Base-by-base conservation (phyloP, 2,888 invertebrate genomes). In the Hypsopygia costalis region DNA sequence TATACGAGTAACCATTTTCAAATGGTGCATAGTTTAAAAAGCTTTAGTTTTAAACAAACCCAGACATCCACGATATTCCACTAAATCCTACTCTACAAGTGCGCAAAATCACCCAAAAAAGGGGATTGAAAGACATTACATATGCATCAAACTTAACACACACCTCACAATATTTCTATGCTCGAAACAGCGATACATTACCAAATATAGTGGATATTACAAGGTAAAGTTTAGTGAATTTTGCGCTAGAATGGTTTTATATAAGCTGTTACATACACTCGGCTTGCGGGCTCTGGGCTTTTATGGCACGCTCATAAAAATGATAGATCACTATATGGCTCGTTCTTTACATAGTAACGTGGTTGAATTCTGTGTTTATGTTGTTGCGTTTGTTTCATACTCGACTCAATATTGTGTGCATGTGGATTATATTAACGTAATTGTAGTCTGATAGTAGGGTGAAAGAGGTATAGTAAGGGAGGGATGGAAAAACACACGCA, bases 201-300 rank as follows among this genome's bases (percentile, higher is more conserved):
- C 58, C 56, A 58, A 62, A 69, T 60, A 68, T 64, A 69, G 64
- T 68, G 55, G 55, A 68, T 73, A 74, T 71, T 67, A 70, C 63
- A 59, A 63, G 55, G 58, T 59, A 55, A 77, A 75, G 62, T 72
- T 69, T 66, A 74, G 71, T 75, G 70, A 80, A 81, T 82, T 77
- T 68, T 53, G 55, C 71, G 66, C 59, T 63, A 69, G 75, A 81
- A 72, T 68, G 75, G 66, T 77, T 80, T 79, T 74, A 79, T 81
- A 80, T 77, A 79, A 81, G 81, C 80, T 76, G 77, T 82, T 81
- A 80, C 75, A 76, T 74, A 79, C 83, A 83, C 81, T 81, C 72
- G 82, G 79, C 73, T 80, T 76, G 71, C 70, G 60, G 63, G 78
- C 78, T 80, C 16, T 73, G 58, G 58, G 69, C 72, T 69, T 80